A percentile compares a stretch with the other conserved stretches of the same genome.
These are phyloP conservation scores for Zonotrichia leucophrys DNA, from an alignment of 2,113 vertebrate species.

Conservation along the genomic window DNA sequence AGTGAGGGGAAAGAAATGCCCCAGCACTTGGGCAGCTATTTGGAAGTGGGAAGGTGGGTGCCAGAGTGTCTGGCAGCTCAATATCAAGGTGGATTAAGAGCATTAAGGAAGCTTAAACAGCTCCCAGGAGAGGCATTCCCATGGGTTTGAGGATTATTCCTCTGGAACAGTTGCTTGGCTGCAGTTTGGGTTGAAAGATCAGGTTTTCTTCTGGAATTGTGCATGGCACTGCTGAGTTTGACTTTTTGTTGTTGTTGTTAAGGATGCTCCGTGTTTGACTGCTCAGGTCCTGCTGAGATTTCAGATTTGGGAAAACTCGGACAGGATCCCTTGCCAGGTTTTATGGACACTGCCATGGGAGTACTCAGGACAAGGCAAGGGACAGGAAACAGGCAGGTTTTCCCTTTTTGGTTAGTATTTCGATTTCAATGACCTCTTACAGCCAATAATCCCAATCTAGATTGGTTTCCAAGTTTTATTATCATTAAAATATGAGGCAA, in stretches of 20 bases:
- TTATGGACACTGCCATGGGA: background rate
- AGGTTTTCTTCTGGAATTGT: background rate
- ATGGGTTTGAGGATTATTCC: conserved; percentile 32
- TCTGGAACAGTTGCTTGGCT: conserved; percentile 24
- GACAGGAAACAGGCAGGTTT: background rate
- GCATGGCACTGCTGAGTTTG: background rate
- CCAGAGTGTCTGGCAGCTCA: conserved; percentile 58
- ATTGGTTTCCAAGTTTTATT: background rate
- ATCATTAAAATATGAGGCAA: background rate
- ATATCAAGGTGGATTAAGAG: conserved; percentile 68
- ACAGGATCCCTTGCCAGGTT: background rate
- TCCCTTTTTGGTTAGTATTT: background rate
- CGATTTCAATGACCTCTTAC: background rate
- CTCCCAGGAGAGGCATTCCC: conserved; percentile 41
- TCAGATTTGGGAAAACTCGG: background rate
- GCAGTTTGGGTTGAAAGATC: conserved; percentile 19
- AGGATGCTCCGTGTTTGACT: background rate
- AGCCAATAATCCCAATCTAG: background rate
- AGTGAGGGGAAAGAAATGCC: background rate
- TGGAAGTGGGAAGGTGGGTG: conserved; percentile 43
- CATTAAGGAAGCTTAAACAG: conserved; percentile 62
- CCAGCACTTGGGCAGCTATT: conserved; percentile 9
- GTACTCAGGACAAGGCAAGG: background rate
- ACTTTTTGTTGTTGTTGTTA: background rate
- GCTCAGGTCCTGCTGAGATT: background rate